Conservation (phyloP, 2,888 invertebrate genomes). For the Agriotes lineatus region DNA sequence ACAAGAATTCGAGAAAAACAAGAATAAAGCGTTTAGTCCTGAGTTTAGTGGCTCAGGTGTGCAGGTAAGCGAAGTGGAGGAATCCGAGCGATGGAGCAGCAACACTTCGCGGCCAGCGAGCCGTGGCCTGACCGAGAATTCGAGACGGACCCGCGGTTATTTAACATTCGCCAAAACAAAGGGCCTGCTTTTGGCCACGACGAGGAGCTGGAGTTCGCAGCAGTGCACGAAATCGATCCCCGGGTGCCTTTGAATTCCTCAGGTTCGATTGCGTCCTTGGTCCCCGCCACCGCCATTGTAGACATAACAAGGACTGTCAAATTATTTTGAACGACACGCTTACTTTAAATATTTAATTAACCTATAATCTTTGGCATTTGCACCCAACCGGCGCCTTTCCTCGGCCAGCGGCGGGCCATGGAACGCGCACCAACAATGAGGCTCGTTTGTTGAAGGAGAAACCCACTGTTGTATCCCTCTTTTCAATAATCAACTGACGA, state of each 20-base stretch:
- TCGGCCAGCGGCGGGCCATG: too few species aligned
- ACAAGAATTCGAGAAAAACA: constrained; percentile 2
- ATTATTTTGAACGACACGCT: constrained; percentile 24
- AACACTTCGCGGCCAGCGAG: constrained; percentile 40
- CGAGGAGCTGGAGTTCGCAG: constrained; percentile 15
- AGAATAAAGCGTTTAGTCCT: constrained; percentile 4
- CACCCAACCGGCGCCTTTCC: not conserved
- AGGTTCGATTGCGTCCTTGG: constrained; percentile 25
- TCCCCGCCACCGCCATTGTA: constrained; percentile 19
- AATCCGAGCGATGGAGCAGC: constrained; percentile 29
- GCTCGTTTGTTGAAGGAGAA: too few species aligned
- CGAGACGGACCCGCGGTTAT: constrained; percentile 46
- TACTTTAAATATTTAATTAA: constrained; percentile 29
- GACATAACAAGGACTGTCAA: constrained; percentile 27
- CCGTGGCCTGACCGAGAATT: constrained; percentile 48
- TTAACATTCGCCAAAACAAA: constrained; percentile 45
- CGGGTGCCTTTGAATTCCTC: constrained; percentile 6
- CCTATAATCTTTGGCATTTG: constrained; percentile 29
- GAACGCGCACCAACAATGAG: too few species aligned
- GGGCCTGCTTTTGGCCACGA: constrained; percentile 7
- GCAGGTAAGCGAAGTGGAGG: constrained; percentile 31
- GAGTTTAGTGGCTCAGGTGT: constrained; percentile 34
- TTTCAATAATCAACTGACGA: too few species aligned
- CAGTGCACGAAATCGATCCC: constrained; percentile 23
- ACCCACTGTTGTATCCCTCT: too few species aligned